Base-by-base conservation (phyloP, 2,888 invertebrate genomes). In the Machimus rusticus region DNA sequence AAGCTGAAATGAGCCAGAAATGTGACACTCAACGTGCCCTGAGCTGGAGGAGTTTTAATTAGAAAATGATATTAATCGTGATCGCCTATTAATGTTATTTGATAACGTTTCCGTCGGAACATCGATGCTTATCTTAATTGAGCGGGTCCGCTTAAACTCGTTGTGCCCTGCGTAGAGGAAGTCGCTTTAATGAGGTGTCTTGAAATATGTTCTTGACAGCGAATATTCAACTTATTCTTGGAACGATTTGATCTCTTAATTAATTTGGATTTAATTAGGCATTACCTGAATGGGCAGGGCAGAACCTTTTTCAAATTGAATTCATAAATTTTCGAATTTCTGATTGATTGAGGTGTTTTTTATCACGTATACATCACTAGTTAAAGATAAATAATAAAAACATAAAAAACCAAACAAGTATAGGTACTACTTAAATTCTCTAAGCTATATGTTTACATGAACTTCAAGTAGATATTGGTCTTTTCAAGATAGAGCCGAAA, bases 101-200 rank as follows among this genome's bases (percentile, higher is more conserved):
- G 84, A 84, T 74, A 39, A 34, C 37, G 51, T 84, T 66, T 39
- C 66, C 81, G 34, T 23, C 66, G 39, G 66, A 74, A 66, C 84
- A 74, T 74, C 37, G 84, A 84, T 84, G 34, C 37, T 84, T 84
- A 84, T 84, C 84, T 84, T 66, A 84, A 84, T 84, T 66, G 66
- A 39, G 39, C 39, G 84, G 23, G 66, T 84, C 23, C 37, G 39
- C 57, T 84, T 74, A 84, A 84, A 31, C 66, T 37, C 74, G 66
- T 66, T 84, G 66, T 84, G 34, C 19, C 57, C 28, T 34, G 66
- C 57, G 37, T 28, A n/a, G 12, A 55, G 34, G 84, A 74, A 84
- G 66, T 39, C 57, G 2, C 37, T 39, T 84, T 66, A 84, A 84
- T 66, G 37, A 84, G 84, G 84, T 84, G 84, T 51, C 81, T 34